These are phyloP conservation scores for Embiotoca jacksoni DNA, from an alignment of 2,113 vertebrate species.

Conservation along the genomic window DNA sequence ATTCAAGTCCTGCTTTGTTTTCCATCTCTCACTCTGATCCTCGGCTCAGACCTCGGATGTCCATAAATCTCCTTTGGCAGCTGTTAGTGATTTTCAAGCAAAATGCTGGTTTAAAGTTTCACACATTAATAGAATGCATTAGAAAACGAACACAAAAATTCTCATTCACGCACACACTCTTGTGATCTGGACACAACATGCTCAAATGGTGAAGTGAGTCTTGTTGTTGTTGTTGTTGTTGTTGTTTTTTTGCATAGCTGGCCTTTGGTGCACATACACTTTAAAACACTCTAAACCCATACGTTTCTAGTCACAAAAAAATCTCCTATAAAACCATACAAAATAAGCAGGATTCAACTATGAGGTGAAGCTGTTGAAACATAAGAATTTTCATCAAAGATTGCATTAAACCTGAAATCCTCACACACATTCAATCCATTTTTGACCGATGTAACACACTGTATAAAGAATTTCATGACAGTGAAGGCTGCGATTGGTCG, in stretches of 20 bases:
- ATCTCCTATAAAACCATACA: slow-evolving; percentile 14
- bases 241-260: slow-evolving; percentile 76
- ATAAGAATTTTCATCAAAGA: slow-evolving; percentile 14
- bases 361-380: not conserved
- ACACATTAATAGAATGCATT: slow-evolving; percentile 85
- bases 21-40: slow-evolving; percentile 55
- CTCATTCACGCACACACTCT: slow-evolving; percentile 52
- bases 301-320: not conserved
- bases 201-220: slow-evolving; percentile 83
- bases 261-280: slow-evolving; percentile 76
- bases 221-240: not conserved
- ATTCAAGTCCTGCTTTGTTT: slow-evolving; percentile 35
- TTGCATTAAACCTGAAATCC: slow-evolving; percentile 2
- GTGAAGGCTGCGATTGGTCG: not conserved
- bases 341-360: slow-evolving; percentile 28
- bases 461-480: not conserved
- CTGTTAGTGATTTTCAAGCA: slow-evolving; percentile 99
- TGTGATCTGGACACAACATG: slow-evolving; percentile 89
- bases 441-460: not conserved
- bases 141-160: slow-evolving; percentile 69
- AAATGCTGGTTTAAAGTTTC: slow-evolving; percentile 94
- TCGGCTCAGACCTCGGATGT: slow-evolving; percentile 55
- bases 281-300: slow-evolving; percentile 12
- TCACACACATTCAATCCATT: slow-evolving; percentile 32
- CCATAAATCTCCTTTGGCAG: slow-evolving; percentile 78